Evolutionary conservation across 2,888 invertebrate species (phyloP).

Genomic region (Apotomis capreana): DNA sequence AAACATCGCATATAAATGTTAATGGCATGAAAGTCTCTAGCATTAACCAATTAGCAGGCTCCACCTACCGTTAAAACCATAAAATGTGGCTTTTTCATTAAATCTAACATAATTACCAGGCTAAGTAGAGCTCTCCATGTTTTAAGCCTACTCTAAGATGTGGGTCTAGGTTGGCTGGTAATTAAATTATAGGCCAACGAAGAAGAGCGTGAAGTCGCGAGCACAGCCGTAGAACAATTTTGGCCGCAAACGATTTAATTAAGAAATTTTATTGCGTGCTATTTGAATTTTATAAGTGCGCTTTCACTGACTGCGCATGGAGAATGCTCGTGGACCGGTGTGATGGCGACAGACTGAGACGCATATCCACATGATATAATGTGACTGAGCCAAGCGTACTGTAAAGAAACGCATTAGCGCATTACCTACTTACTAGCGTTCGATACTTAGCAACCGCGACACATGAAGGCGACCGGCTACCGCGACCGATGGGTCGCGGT

Average conservation of each 20-base stretch:
- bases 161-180: slow-evolving; percentile 24
- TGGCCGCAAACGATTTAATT: slow-evolving; percentile 50
- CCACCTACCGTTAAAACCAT: slow-evolving; percentile 39
- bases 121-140: slow-evolving; percentile 7
- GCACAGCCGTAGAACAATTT: slow-evolving; percentile 45
- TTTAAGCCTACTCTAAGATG: slow-evolving; percentile 12
- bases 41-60: slow-evolving; percentile 35
- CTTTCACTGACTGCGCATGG: slow-evolving; percentile 53
- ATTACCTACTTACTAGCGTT: too few relatives aligned
- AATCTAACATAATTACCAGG: slow-evolving; percentile 39
- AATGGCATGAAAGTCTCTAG: slow-evolving; percentile 34
- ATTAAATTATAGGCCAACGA: slow-evolving; percentile 49
- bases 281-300: slow-evolving; percentile 54
- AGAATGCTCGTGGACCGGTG: background rate
- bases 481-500: too few relatives aligned
- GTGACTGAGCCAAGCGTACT: background rate
- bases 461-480: too few relatives aligned
- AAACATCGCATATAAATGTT: slow-evolving; percentile 30
- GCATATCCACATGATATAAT: too few relatives aligned
- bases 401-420: background rate
- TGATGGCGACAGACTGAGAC: too few relatives aligned
- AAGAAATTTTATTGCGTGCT: slow-evolving; percentile 46
- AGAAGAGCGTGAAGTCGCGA: slow-evolving; percentile 65
- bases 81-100: slow-evolving; percentile 33
- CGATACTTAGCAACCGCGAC: too few relatives aligned